Evolutionary conservation across 1,140 invertebrate genomes (phyloP), one percentile per base, ranked within the genome.

Genomic region (Diabrotica undecimpunctata): DNA sequence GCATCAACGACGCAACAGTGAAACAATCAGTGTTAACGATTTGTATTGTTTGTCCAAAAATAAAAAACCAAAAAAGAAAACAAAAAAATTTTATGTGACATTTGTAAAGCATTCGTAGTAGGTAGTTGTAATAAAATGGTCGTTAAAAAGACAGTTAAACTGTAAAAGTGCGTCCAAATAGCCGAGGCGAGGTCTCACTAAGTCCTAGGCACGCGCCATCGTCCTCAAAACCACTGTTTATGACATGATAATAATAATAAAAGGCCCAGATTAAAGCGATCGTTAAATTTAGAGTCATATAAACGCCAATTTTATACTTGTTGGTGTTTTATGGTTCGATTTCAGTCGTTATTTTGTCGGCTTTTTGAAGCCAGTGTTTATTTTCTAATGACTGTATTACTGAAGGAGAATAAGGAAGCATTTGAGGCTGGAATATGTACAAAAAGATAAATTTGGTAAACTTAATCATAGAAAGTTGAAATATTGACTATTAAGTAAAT

Each of bases 131-230:
- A 76, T 77, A 77, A 77, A 77, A 76, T 60, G 67, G 69, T 64
- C 73, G 70, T 76, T 75, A 77, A 77, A 75, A 67, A 64, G 76
- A 75, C 73, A 75, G 72, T 77, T 77, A 77, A 77, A 77, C 70
- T 74, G 72, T 77, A 77, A 75, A 75, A 74, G 73, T 76, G 75
- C 74, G 75, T 77, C 73, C 72, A 66, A 74, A 74, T 71, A 68
- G 71, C 66, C 71, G 65, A 74, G 62, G 61, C 72, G 73, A 72
- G 62, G 70, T 68, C 70, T 65, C 25, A 25, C 25, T 25, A 25
- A 25, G 25, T 25, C 70, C 74, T 75, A 75, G 75, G 74, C 73
- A 75, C 74, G 75, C 70, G 75, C 71, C 73, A 62, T 72, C 67
- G 69, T 75, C 70, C 71, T 75, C 70, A 70, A 68, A 46, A 68